A percentile compares a stretch with the other conserved stretches of the same genome.
Evolutionary conservation across 1,140 invertebrate genomes (phyloP).

Genomic region (Drosophila tropicalis): DNA sequence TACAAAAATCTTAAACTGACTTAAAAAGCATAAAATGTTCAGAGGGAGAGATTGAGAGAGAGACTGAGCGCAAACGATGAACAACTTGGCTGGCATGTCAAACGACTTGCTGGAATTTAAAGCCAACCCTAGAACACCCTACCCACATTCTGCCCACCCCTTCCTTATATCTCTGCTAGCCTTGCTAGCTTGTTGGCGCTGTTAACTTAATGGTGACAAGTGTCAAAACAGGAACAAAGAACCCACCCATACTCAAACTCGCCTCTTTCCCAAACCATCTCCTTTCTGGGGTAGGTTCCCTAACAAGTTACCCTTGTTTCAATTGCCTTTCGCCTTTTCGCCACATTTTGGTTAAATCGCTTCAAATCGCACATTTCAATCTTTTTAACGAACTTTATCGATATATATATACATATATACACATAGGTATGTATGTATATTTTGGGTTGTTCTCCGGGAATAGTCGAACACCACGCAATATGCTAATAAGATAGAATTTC

Average conservation of each 20-base stretch:
- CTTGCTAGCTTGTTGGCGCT: slow-evolving; percentile 58
- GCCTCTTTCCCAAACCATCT: background rate
- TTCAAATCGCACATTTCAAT: slow-evolving; percentile 80
- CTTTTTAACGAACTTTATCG: slow-evolving; percentile 82
- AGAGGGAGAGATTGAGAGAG: background rate
- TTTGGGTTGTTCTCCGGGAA: slow-evolving; percentile 39
- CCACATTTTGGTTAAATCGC: slow-evolving; percentile 66
- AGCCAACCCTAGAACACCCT: slow-evolving; percentile 20
- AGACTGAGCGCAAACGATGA: slow-evolving; percentile 21
- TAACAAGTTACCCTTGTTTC: slow-evolving; percentile 23
- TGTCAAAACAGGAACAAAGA: slow-evolving; percentile 68
- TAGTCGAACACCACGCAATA: slow-evolving; percentile 74
- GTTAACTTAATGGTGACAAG: slow-evolving; percentile 82
- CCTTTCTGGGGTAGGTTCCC: background rate
- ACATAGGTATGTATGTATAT: background rate
- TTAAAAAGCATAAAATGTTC: slow-evolving; percentile 75
- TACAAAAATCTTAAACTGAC: slow-evolving; percentile 79
- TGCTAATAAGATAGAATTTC: slow-evolving; percentile 71
- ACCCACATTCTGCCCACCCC: background rate
- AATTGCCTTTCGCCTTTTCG: slow-evolving; percentile 52
- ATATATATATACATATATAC: slow-evolving; percentile 38
- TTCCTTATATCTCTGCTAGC: background rate
- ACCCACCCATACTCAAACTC: background rate
- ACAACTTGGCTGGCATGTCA: slow-evolving; percentile 62
- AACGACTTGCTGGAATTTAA: slow-evolving; percentile 72